These are phyloP conservation scores for Dilophus febrilis DNA, from an alignment of 2,888 invertebrate genomes.

Conservation along the genomic window DNA sequence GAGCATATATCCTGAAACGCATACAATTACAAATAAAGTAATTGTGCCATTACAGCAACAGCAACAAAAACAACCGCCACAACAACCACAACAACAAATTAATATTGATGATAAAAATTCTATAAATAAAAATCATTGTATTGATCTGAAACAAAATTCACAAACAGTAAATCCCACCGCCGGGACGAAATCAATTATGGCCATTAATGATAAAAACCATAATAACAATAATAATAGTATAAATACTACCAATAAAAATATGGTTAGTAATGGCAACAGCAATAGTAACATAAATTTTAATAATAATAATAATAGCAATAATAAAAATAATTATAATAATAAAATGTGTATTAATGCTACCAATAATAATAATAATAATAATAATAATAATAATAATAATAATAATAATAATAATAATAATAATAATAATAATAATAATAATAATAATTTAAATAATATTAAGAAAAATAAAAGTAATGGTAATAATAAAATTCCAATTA, in stretches of 20 bases:
- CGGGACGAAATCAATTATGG: neutral
- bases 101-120: neutral
- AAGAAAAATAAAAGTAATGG: too few relatives aligned
- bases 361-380: neutral
- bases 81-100: neutral
- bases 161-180: neutral
- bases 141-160: neutral
- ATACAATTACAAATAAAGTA: constrained; percentile 1
- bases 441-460: constrained; percentile 2
- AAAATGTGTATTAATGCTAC: neutral
- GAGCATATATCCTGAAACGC: constrained; percentile 6
- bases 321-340: neutral
- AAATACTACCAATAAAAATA: neutral
- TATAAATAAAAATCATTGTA: neutral
- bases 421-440: neutral
- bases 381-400: too few relatives aligned
- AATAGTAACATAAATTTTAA: neutral
- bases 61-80: neutral
- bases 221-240: neutral
- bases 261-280: neutral
- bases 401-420: too few relatives aligned
- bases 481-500: constrained; percentile 2
- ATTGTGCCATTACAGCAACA: neutral
- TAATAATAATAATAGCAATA: too few relatives aligned
- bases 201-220: neutral